Percentiles rank a stretch among this genome's conserved stretches.
These are phyloP conservation scores for Rhipidura dahli DNA, from an alignment of 2,113 vertebrate species.

Conservation along the genomic window DNA sequence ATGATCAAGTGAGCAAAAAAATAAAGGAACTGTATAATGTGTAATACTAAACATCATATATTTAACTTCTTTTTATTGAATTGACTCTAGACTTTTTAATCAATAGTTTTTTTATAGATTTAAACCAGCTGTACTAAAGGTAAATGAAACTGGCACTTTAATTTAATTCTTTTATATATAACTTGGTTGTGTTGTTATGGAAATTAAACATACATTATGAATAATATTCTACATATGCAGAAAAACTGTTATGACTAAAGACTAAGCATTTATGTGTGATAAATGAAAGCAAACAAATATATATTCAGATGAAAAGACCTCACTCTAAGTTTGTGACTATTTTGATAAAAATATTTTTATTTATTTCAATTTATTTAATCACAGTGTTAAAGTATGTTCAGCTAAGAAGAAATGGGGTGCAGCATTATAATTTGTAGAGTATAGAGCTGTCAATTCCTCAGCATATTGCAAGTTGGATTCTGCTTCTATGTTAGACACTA, in stretches of 20 bases:
- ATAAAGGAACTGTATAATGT: conserved; percentile 79
- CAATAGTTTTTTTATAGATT: conserved; percentile 62
- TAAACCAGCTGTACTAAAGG: conserved; percentile 63
- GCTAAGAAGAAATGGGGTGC: not conserved
- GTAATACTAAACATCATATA: conserved; percentile 75
- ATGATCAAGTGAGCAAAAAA: conserved; percentile 77
- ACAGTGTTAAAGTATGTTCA: not conserved
- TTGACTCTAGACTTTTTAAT: conserved; percentile 68
- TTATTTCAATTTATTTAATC: conserved; percentile 19
- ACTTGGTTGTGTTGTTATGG: conserved; percentile 51
- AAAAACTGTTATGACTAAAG: conserved; percentile 66
- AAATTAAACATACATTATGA: conserved; percentile 63
- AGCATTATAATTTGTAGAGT: not conserved
- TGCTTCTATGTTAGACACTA: not conserved
- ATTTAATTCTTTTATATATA: conserved; percentile 67
- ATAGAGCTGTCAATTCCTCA: not conserved
- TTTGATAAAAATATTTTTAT: conserved; percentile 13
- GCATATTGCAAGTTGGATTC: not conserved
- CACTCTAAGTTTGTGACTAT: not conserved
- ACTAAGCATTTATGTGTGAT: conserved; percentile 10
- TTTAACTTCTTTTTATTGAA: conserved; percentile 73
- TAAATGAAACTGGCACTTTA: conserved; percentile 64
- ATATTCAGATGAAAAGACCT: not conserved
- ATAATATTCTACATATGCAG: conserved; percentile 58
- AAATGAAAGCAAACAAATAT: not conserved